Base-by-base conservation (phyloP, 1,140 invertebrate genomes). In the Psix sp. region DNA sequence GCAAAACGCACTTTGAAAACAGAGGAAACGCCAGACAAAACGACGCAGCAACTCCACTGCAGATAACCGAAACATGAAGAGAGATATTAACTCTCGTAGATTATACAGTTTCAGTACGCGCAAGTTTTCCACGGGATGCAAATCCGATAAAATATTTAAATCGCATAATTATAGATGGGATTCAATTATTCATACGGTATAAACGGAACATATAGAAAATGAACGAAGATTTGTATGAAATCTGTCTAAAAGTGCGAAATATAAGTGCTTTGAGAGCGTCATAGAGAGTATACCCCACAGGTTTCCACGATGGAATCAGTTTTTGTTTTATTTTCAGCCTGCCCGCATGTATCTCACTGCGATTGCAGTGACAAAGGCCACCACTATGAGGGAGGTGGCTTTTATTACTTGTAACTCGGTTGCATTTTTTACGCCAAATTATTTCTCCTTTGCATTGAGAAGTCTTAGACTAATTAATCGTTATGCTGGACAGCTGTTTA, bases 1-100 rank as follows among this genome's bases (percentile, higher is more conserved):
- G 54, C 33, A 49, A 59, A 74, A 74, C 48, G 29, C 46, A 49
- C 42, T 26, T 14, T 56, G 42, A 67, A 74, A 66, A 66, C 51
- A 59, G 48, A 66, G 52, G 51, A 57, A 63, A 65, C 33, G 39
- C 31, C 39, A 54, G 48, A 51, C 66, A 60, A 70, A 70, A 70
- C 60, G 39, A 4, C 26, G 24, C 10, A 17, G 16, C 35, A 70
- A 70, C 45, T 59, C 52, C 26, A 31, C 3, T 5, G 20, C 45
- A 51, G 54, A 72, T 65, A 56, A 59, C 31, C 59, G 46, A 15
- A 57, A 65, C 38, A 59, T 60, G 52, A 65, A 65, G 68, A 42
- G 46, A 49, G 52, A 52, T 52, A 65, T 65, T 71, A 63, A 54
- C 59, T 38, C 38, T 0, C 36, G 4, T 26, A 38, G 20, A 59